Evolutionary conservation across 2,113 vertebrate species (phyloP), one percentile per base, ranked within the genome.

Genomic region (Xyrauchen texanus): DNA sequence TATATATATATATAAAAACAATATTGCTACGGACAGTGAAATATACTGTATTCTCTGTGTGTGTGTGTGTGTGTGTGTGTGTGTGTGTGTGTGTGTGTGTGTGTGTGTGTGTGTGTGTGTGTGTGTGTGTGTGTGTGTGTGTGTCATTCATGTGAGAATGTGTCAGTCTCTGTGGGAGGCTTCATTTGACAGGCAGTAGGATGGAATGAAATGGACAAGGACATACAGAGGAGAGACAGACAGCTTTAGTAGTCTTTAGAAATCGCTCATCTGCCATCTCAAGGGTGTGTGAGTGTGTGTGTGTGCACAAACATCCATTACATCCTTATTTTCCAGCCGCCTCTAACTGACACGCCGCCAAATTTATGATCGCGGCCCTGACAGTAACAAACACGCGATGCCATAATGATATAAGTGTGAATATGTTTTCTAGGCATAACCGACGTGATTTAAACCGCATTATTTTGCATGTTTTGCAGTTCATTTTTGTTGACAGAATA

Each of bases 191-290:
- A 81, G 84, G 79, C 68, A 55, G 70, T 21, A 16, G 69, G 53
- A 77, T 61, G 70, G 77, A 82, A 62, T 45, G 70, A 83, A 76
- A 81, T 60, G 73, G 84, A 85, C 81, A 82, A 85, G 81, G 84
- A 79, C 81, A 83, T 75, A 79, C 81, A 74, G 78, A 78, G 83
- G 76, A 75, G 65, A 78, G 63, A 68, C 10, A 15, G 75, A 65
- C 69, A 76, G 81, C 69, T 70, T 78, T 72, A 81, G 63, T 61
- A 61, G 65, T 60, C 65, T 73, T 70, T 85, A 58, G 68, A 72
- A 70, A 67, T 70, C 66, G 53, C 75, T 75, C 75, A 81, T 78
- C 68, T 74, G 51, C 63, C 65, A 75, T 44, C 66, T 71, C 78
- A 85, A 79, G 78, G 65, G 60, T 65, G 60, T 76, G 67, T 61